phyloP scores from a whole-genome alignment of 2,113 vertebrate species.

The Xyrauchen texanus region DNA sequence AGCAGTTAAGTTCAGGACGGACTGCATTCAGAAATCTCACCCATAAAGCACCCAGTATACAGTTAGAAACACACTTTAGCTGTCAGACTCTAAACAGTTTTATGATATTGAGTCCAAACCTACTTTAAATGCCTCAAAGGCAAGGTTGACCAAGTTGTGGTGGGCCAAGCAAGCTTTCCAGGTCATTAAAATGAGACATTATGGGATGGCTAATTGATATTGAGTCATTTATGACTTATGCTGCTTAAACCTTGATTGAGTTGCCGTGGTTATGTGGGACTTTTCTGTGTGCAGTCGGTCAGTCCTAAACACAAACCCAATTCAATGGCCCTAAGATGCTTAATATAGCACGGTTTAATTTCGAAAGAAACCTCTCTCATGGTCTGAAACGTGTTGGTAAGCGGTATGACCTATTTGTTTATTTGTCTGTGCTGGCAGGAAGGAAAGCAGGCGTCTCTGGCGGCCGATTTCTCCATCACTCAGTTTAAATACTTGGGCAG shows the following conservation, averaged over 20 bases:
- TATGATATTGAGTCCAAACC: constrained; percentile 34
- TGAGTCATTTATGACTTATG: constrained; percentile 54
- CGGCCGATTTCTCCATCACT: constrained; percentile 95
- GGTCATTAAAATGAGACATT: constrained; percentile 46
- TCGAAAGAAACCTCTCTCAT: not conserved
- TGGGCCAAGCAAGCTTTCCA: constrained; percentile 27
- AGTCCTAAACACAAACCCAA: not conserved
- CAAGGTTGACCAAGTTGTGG: constrained; percentile 35
- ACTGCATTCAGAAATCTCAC: not conserved
- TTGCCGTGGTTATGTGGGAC: constrained; percentile 39
- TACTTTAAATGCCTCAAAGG: constrained; percentile 16
- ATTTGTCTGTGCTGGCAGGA: constrained; percentile 74
- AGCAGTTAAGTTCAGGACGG: no score
- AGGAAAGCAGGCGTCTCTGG: constrained; percentile 94
- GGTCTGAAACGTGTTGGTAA: not conserved
- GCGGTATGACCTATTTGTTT: constrained; percentile 30
- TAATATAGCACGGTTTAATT: not conserved
- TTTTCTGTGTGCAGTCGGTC: constrained; percentile 16
- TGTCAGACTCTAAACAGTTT: constrained; percentile 13
- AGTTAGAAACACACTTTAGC: not conserved
- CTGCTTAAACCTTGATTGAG: constrained; percentile 34
- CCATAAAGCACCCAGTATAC: no score
- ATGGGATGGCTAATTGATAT: constrained; percentile 48
- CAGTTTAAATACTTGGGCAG: constrained; percentile 95
- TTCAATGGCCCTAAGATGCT: not conserved